phyloP scores from a whole-genome alignment of 2,113 vertebrate species.

The Rhipidura dahli region DNA sequence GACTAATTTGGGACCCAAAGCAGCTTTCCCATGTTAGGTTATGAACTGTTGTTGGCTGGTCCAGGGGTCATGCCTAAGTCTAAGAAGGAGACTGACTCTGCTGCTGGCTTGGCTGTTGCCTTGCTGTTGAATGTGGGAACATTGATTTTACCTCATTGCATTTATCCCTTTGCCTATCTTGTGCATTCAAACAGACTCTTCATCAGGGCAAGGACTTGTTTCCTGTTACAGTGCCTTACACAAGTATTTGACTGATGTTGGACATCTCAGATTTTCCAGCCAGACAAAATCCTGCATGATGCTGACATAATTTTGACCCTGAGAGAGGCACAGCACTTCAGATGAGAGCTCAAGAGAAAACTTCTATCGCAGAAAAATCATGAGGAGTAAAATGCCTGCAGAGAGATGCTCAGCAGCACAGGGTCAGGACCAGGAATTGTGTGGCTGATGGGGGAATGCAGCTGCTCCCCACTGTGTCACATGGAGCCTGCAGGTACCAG shows the following conservation, averaged over 20 bases:
- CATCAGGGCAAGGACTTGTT: not conserved
- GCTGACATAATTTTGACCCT: not conserved
- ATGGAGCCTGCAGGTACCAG: not conserved
- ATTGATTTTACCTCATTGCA: not conserved
- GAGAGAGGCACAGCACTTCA: not conserved
- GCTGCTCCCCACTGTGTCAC: not conserved
- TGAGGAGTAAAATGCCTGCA: not conserved
- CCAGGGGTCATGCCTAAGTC: accelerated
- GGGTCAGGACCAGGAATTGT: not conserved
- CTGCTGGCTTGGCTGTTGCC: not conserved
- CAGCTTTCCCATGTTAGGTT: not conserved
- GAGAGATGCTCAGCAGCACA: not conserved
- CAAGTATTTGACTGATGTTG: not conserved
- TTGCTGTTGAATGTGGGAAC: not conserved
- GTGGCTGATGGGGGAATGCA: not conserved
- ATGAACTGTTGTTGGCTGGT: not conserved
- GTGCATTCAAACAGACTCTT: not conserved
- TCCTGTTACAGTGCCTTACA: not conserved
- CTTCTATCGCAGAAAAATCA: not conserved
- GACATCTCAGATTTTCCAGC: not conserved
- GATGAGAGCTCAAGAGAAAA: not conserved
- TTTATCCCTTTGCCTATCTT: not conserved
- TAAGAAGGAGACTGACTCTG: not conserved
- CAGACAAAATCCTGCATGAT: not conserved
- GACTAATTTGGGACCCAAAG: not conserved